These are phyloP conservation scores for Rhabdomys pumilio DNA, from an alignment of 2,797 vertebrate species.

Conservation along the genomic window DNA sequence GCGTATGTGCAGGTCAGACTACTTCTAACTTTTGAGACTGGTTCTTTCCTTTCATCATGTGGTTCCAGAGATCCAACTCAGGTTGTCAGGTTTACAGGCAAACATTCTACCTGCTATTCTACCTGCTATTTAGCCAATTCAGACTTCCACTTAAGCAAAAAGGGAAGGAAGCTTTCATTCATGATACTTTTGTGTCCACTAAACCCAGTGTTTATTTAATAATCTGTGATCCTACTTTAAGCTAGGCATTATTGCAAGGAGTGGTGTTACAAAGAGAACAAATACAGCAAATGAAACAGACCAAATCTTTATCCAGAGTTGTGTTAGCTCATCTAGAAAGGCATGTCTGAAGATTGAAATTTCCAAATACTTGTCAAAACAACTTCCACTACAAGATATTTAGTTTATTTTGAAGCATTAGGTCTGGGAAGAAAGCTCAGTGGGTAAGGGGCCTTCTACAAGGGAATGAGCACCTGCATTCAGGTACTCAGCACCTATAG, in stretches of 20 bases:
- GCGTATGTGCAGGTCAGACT: not conserved
- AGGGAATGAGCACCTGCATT: not conserved
- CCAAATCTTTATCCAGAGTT: not conserved
- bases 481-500: not conserved
- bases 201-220: conserved; percentile 35
- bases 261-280: not conserved
- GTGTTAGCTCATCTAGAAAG: conserved; percentile 59
- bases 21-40: not conserved
- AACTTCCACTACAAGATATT: conserved; percentile 40
- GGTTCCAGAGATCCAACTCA: not conserved
- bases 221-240: conserved; percentile 30
- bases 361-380: conserved; percentile 56
- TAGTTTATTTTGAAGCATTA: conserved; percentile 22
- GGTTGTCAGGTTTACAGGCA: not conserved
- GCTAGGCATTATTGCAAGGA: conserved; percentile 20
- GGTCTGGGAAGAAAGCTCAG: not conserved
- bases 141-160: conserved; percentile 15
- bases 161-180: conserved; percentile 17
- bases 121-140: not conserved
- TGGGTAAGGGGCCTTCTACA: not conserved
- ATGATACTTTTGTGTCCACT: conserved; percentile 20
- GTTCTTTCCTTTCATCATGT: not conserved
- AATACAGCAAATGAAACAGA: conserved; percentile 38
- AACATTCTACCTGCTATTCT: not conserved
- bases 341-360: not conserved